phyloP scores from a whole-genome alignment of 2,888 invertebrate genomes.

The Plemyria rubiginata region DNA sequence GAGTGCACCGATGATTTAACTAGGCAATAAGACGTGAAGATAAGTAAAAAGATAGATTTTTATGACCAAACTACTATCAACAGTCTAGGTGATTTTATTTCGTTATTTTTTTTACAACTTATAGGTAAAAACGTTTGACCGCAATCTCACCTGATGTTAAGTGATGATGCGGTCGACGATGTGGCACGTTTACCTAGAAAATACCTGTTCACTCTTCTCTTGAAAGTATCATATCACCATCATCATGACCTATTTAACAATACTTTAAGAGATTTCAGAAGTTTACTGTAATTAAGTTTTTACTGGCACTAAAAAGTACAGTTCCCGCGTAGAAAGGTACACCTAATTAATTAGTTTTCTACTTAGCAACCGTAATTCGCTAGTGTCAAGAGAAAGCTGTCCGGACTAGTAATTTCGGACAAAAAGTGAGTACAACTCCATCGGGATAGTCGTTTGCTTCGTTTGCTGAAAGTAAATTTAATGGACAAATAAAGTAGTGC shows the following conservation, averaged over 20 bases:
- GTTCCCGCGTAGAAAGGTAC: background rate
- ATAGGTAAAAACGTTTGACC: too few species aligned
- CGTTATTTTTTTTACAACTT: too few species aligned
- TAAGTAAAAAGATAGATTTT: too few species aligned
- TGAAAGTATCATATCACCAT: too few species aligned
- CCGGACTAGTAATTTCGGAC: background rate
- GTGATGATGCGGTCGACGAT: too few species aligned
- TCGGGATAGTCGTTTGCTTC: background rate
- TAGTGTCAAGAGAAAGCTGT: constrained; percentile 7
- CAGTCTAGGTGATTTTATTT: too few species aligned
- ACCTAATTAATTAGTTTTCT: constrained; percentile 15
- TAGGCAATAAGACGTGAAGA: background rate
- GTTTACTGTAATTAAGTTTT: background rate
- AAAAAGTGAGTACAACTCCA: background rate
- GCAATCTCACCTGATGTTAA: too few species aligned
- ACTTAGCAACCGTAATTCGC: constrained; percentile 12
- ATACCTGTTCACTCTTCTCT: too few species aligned
- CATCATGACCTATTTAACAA: background rate
- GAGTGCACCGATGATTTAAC: background rate
- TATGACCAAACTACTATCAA: too few species aligned
- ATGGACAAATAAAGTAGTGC: too few species aligned
- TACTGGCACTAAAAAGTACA: background rate
- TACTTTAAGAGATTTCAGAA: background rate
- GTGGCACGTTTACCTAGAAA: too few species aligned
- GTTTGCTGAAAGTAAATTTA: background rate